Evolutionary conservation across 2,797 vertebrate genomes (phyloP), one percentile per base, ranked within the genome.

Genomic region (Cossypha polioptera): DNA sequence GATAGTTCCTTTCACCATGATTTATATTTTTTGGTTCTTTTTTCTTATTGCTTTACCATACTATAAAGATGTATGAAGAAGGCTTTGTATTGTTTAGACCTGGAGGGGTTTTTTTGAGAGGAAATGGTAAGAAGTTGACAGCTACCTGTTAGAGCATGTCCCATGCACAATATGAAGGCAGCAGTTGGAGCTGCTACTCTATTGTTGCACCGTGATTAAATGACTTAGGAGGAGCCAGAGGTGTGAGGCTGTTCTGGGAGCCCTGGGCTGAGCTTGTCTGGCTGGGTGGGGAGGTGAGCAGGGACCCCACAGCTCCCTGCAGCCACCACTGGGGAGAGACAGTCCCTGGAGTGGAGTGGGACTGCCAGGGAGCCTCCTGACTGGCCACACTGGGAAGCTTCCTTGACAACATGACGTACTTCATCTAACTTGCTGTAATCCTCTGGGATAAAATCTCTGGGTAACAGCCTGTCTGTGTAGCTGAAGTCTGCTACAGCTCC

Each of bases 21-120:
- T 59, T 17, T 85, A 5, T 24, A 19, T 48, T 89, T 73, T 89
- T 51, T 22, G 48, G 1, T 29, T 67, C 2, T 10, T 38, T 28
- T 22, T 47, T 16, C 17, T 9, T 18, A 3, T 61, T 69, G 35
- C 14, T 13, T 88, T 85, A 40, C 57, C 38, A 5, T 42, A 19
- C 48, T 67, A 19, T n/a, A 11, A 87, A 73, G 53, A 29, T 5
- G 0, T 45, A 4, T 28, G n/a, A 66, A 74, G 36, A 45, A 50
- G 19, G 17, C 11, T 88, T 43, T 48, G 17, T 57, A 10, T 42
- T n/a, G 74, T 63, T 73, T 82, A 50, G 11, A 88, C 21, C 16
- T 33, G 16, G 18, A 19, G 6, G 8, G 1, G 0, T 4, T 50
- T 59, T 76, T 59, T 24, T 7, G 35, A 38, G 50, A 65, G 47